Evolutionary conservation across 1,140 invertebrate genomes (phyloP).

Genomic region (Phymastichus coffea): DNA sequence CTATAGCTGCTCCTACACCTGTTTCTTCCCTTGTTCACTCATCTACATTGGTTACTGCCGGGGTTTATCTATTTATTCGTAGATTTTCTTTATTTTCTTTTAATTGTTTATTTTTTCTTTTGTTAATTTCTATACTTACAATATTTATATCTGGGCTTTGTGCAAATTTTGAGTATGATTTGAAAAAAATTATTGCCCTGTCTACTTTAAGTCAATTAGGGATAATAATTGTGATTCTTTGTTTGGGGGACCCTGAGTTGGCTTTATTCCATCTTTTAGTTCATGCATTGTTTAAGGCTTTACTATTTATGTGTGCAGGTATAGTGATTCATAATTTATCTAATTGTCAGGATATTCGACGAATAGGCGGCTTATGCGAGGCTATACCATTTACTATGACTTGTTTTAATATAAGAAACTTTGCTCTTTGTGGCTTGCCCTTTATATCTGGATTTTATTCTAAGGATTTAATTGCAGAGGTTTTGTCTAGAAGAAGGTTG

Average conservation of each 20-base stretch:
- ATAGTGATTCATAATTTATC: conserved; percentile 41
- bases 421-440: conserved; percentile 2
- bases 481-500: no score
- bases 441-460: conserved; percentile 15
- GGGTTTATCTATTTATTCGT: conserved; percentile 70
- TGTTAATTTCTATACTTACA: conserved; percentile 55
- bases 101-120: conserved; percentile 44
- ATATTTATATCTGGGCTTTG: conserved; percentile 62
- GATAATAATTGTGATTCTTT: conserved; percentile 65
- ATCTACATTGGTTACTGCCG: conserved; percentile 72
- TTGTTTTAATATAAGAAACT: neutral
- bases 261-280: conserved; percentile 65
- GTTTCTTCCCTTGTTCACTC: conserved; percentile 74
- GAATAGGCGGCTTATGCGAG: neutral
- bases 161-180: conserved; percentile 63
- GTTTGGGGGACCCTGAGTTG: conserved; percentile 45
- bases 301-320: conserved; percentile 64
- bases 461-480: conserved; percentile 10
- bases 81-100: conserved; percentile 50
- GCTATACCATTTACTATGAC: conserved; percentile 1
- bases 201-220: conserved; percentile 70
- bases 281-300: conserved; percentile 66
- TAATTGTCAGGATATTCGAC: conserved; percentile 1
- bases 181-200: conserved; percentile 72
- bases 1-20: conserved; percentile 69